Evolutionary conservation across 2,113 vertebrate genomes (phyloP), one percentile per base, ranked within the genome.

Genomic region (Ictidomys tridecemlineatus): DNA sequence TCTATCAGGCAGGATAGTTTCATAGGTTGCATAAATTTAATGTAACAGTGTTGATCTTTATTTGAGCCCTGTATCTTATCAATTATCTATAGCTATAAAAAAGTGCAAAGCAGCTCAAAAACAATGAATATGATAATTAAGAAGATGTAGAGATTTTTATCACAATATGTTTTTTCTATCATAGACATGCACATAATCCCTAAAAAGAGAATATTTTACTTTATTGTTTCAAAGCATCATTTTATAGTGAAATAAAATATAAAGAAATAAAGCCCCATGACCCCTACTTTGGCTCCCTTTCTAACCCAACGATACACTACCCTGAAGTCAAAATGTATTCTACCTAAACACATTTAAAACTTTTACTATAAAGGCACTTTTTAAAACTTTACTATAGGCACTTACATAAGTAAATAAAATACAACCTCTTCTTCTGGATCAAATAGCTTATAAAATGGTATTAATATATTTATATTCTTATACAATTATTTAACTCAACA

Each of bases 171-270:
- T 88, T 51, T 80, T 39, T 24, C 39, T 65, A 32, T 53, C 69
- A 22, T 76, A 93, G 10, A 42, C 8, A 48, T 48, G 2, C 4
- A 88, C 45, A n/a, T 74, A 39, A 42, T 34, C 14, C 51, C 58
- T 70, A 67, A 48, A 87, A 90, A 80, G 39, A 53, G 45, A 83
- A 70, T 45, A 87, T 79, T 87, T 87, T 93, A 72, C 30, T 80
- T 90, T 70, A 82, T 86, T 89, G 37, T 91, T 91, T 89, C 18
- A 85, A 16, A n/a, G 86, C 32, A 69, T 26, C 6, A 45, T 89
- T 89, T 58, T 22, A 84, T 61, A 96, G 63, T 45, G 32, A 93
- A 85, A 95, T 80, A 79, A 92, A 95, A 63, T 72, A 58, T 12
- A 93, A 84, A 84, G n/a, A 88, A 58, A 9, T 79, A 76, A 56